Conservation (phyloP, 2,797 vertebrate species). For the Sebastolobus altivelis region DNA sequence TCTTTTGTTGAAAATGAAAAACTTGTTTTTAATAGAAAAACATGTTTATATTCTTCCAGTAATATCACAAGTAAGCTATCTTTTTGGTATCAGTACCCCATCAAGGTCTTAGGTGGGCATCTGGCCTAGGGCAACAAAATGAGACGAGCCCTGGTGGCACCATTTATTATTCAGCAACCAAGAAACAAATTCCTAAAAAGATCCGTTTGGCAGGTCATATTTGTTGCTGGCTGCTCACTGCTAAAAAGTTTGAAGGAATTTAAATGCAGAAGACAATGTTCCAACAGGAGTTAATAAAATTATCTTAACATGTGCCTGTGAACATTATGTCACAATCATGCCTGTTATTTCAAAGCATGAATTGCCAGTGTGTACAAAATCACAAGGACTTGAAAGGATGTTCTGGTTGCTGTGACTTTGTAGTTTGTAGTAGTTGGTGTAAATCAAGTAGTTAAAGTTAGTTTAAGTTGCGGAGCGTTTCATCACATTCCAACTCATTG, state of each 20-base stretch:
- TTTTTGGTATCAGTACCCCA: background rate
- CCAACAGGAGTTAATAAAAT: background rate
- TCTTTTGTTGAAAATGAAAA: background rate
- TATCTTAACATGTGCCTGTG: too few species aligned
- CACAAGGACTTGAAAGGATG: background rate
- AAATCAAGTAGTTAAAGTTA: too few species aligned
- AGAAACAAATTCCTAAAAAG: background rate
- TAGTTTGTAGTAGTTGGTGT: too few species aligned
- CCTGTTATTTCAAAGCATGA: background rate
- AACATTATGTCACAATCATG: background rate
- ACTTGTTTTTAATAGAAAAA: background rate
- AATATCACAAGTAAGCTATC: background rate
- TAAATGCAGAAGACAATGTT: constrained; percentile 9
- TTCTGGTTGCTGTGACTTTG: background rate
- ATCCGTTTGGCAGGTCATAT: background rate
- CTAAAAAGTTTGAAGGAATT: background rate
- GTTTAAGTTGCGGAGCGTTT: too few species aligned
- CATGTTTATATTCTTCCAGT: background rate
- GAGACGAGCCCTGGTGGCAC: background rate
- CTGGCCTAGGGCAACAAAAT: background rate
- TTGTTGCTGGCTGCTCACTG: background rate
- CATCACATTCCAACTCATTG: too few species aligned
- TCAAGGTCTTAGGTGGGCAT: background rate
- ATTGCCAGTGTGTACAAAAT: background rate
- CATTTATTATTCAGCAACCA: background rate